Conservation (phyloP, 2,113 vertebrate species). For the Sturnira hondurensis region DNA sequence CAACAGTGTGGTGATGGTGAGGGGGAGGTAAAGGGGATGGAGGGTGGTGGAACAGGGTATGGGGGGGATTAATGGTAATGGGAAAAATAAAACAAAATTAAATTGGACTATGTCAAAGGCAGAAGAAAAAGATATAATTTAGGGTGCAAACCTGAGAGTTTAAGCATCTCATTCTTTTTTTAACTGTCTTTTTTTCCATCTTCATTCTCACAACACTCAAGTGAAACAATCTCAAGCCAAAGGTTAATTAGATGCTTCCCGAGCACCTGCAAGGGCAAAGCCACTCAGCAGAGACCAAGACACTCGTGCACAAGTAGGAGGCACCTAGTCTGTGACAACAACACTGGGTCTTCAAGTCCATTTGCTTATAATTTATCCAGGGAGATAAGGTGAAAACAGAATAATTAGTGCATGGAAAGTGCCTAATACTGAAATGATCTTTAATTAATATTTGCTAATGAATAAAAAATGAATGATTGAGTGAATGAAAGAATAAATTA, state of each 20-base stretch:
- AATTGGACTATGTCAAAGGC: background rate
- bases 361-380: conserved; percentile 22
- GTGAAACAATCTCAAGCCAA: background rate
- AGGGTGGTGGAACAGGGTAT: too few species aligned
- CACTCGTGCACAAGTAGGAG: background rate
- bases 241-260: conserved; percentile 29
- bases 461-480: background rate
- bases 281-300: background rate
- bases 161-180: background rate
- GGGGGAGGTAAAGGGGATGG: too few species aligned
- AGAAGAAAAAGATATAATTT: background rate
- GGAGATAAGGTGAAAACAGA: conserved; percentile 20
- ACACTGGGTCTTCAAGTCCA: background rate
- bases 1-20: too few species aligned
- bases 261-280: background rate
- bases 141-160: background rate
- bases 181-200: background rate
- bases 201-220: background rate
- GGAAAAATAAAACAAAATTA: background rate
- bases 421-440: background rate
- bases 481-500: conserved; percentile 12
- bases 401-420: conserved; percentile 15
- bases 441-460: conserved; percentile 41
- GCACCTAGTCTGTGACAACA: background rate
- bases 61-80: too few species aligned